Conservation (phyloP, 1,140 invertebrate genomes). For the Globodera ellingtonae region DNA sequence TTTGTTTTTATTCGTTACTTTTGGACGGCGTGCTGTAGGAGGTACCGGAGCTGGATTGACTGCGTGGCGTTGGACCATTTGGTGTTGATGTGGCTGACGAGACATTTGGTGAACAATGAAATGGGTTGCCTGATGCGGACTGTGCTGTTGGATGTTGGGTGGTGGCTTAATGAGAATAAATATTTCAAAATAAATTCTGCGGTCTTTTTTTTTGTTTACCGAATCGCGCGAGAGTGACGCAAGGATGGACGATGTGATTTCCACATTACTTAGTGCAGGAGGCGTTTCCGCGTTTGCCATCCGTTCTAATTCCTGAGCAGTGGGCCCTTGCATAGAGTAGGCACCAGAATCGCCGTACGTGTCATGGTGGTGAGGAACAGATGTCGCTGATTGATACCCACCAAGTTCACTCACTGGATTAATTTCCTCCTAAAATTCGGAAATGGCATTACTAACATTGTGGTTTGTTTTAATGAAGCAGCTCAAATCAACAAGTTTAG, state of each 20-base stretch:
- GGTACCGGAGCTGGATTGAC: not conserved
- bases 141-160: slow-evolving; percentile 17
- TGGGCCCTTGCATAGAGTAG: slow-evolving; percentile 12
- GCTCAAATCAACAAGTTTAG: not conserved
- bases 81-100: slow-evolving; percentile 33
- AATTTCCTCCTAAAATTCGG: slow-evolving; percentile 15
- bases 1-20: slow-evolving; percentile 12
- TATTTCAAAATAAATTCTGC: not conserved
- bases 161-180: slow-evolving; percentile 23
- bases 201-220: not conserved
- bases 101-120: slow-evolving; percentile 42
- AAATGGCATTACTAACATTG: too few relatives aligned
- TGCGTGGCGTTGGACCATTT: not conserved
- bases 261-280: slow-evolving; percentile 41
- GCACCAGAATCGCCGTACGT: slow-evolving; percentile 3
- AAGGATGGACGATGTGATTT: slow-evolving; percentile 38
- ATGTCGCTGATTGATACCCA: slow-evolving; percentile 20
- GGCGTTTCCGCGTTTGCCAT: slow-evolving; percentile 44
- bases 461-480: too few relatives aligned
- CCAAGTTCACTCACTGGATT: slow-evolving; percentile 19
- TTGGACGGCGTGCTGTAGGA: not conserved
- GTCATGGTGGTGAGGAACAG: slow-evolving; percentile 34
- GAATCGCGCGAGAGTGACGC: slow-evolving; percentile 39
- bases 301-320: slow-evolving; percentile 37
- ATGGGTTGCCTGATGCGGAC: slow-evolving; percentile 30